Conservation (phyloP, 2,113 vertebrate genomes). For the Erinaceus europaeus region DNA sequence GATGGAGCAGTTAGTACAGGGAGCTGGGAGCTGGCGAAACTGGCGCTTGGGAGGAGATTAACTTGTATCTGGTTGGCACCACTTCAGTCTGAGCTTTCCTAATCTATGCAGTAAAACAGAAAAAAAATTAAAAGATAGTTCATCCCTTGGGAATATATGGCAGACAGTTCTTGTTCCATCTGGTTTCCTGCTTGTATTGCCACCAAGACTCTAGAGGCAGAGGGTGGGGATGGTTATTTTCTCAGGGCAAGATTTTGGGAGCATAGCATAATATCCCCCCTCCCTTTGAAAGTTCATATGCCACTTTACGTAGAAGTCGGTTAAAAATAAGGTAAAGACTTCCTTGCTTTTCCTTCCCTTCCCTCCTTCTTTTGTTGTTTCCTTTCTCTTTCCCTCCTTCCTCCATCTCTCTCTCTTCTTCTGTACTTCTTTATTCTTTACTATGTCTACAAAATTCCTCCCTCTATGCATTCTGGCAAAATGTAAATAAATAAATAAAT, state of each 20-base stretch:
- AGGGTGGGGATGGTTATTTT: background rate
- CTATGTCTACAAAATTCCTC: background rate
- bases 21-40: background rate
- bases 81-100: background rate
- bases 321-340: background rate
- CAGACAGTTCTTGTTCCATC: background rate
- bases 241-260: background rate
- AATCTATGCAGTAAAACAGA: background rate
- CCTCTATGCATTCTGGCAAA: background rate
- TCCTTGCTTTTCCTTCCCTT: no score
- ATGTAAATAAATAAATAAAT: background rate
- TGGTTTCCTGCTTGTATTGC: background rate
- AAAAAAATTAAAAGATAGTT: background rate
- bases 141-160: background rate
- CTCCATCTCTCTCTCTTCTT: background rate
- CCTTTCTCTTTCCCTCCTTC: accelerated
- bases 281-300: background rate
- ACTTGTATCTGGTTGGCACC: background rate
- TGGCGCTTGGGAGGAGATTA: background rate
- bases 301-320: background rate
- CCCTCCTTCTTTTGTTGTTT: background rate
- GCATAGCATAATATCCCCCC: background rate
- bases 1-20: background rate
- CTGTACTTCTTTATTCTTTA: background rate
- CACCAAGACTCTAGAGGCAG: background rate